Evolutionary conservation across 2,888 invertebrate genomes (phyloP).

Genomic region (Mesoligia furuncula): DNA sequence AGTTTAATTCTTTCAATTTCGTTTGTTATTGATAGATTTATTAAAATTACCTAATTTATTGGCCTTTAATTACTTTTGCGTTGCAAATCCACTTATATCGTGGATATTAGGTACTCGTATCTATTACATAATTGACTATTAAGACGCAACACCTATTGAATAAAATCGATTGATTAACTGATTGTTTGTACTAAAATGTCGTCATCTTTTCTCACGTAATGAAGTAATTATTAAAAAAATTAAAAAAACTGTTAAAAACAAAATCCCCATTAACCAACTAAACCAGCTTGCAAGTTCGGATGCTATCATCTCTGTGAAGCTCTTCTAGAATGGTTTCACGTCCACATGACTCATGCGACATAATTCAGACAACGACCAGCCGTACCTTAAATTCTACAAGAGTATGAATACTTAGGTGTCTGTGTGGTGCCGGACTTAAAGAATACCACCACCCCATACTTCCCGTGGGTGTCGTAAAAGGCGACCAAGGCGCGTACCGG

Average conservation of each 20-base stretch:
- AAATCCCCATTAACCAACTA: not conserved
- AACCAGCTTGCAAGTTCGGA: not conserved
- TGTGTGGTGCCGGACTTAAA: no score
- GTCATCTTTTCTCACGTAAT: slow-evolving; percentile 12
- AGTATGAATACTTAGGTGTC: not conserved
- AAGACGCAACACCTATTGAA: slow-evolving; percentile 25
- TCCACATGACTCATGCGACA: not conserved
- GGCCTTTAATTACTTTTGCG: slow-evolving; percentile 40
- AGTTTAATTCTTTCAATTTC: not conserved
- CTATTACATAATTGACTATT: slow-evolving; percentile 45
- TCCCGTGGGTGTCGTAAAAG: no score
- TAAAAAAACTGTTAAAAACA: not conserved
- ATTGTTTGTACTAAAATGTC: slow-evolving; percentile 16
- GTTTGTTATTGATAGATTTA: slow-evolving; percentile 11
- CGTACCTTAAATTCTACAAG: slow-evolving; percentile 12
- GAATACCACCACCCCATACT: no score
- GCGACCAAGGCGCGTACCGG: no score
- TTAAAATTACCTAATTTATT: slow-evolving; percentile 38
- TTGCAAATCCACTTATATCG: slow-evolving; percentile 22
- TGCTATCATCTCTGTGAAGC: not conserved
- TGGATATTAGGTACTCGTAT: slow-evolving; percentile 5
- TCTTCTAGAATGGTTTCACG: slow-evolving; percentile 2
- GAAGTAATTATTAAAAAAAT: not conserved
- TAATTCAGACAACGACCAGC: not conserved
- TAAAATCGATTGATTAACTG: slow-evolving; percentile 30